Evolutionary conservation across 1,140 invertebrate species (phyloP), one percentile per base, ranked within the genome.

Genomic region (Polypedilum vanderplanki): DNA sequence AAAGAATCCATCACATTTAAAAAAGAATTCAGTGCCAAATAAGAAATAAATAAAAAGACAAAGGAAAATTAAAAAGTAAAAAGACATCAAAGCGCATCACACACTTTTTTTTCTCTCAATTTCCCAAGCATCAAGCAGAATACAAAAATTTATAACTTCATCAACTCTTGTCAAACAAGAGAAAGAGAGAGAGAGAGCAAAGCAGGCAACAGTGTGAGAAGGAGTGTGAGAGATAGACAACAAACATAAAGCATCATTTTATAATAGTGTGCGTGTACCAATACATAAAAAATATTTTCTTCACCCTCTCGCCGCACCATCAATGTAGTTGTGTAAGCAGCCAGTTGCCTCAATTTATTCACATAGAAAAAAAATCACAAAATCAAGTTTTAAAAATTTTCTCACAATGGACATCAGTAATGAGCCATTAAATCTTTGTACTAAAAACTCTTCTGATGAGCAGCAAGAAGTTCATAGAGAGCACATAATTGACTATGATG

Each of bases 321-420:
- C 65, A 70, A 70, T 70, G 65, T 70, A 70, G 17, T 70, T 70
- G 65, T 70, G 18, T 18, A 70, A 70, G 65, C 17, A 70, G 46
- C 12, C 46, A 57, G 4, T 70, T 70, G 24, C 24, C 20, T 22
- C 65, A 70, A 70, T 18, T 18, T 67, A 5, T 18, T 67, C 15
- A 67, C 9, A 70, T 20, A 12, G 18, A 8, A n/a, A 57, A 57
- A 33, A 57, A 57, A 15, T 46, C 9, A 46, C 10, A 57, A 15
- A 57, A 15, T n/a, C 12, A 57, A 57, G 46, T 12, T 33, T 33
- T 33, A 12, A 57, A 57, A 57, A 57, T 12, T 57, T 57, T 1
- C 10, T 12, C 8, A 70, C 17, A 18, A 70, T 70, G 65, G 65
- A 70, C n/a, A 7, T 3, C 65, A n/a, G 12, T 15, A 70, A 70